Percentiles rank a stretch among this genome's conserved stretches.
Conservation (phyloP, 1,140 invertebrate species). For the Gonioctena quinquepunctata region DNA sequence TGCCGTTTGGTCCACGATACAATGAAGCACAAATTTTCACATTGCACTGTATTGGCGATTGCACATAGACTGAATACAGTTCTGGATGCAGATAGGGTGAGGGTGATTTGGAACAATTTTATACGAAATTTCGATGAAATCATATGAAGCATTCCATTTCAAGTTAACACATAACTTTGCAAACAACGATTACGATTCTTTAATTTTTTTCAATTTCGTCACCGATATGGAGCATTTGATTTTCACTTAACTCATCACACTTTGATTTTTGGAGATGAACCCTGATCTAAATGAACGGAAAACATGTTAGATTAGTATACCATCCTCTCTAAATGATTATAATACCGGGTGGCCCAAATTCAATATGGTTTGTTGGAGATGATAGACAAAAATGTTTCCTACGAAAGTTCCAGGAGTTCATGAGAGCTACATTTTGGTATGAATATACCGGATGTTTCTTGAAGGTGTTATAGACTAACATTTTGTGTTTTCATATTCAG, state of each 20-base stretch:
- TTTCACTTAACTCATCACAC: not conserved
- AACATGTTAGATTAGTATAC: no score
- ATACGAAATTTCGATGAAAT: not conserved
- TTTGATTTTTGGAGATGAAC: not conserved
- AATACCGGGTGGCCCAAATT: no score
- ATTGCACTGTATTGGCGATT: constrained; percentile 80
- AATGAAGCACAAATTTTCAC: constrained; percentile 67
- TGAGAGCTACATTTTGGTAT: no score
- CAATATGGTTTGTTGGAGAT: no score
- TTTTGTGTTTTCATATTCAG: no score
- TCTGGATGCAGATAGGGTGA: constrained; percentile 73
- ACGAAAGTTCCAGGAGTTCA: no score
- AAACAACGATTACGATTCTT: not conserved
- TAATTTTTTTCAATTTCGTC: not conserved
- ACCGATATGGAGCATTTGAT: not conserved
- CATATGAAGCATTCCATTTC: no score
- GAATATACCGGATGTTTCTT: no score
- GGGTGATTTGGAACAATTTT: constrained; percentile 61
- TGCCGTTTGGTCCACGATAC: constrained; percentile 71
- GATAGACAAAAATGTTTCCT: no score
- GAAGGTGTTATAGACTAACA: no score
- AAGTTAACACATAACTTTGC: not conserved
- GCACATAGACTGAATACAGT: constrained; percentile 82
- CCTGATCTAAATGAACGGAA: not conserved
- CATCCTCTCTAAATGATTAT: no score